Conservation (phyloP, 2,888 invertebrate genomes). For the Anticlea derivata region DNA sequence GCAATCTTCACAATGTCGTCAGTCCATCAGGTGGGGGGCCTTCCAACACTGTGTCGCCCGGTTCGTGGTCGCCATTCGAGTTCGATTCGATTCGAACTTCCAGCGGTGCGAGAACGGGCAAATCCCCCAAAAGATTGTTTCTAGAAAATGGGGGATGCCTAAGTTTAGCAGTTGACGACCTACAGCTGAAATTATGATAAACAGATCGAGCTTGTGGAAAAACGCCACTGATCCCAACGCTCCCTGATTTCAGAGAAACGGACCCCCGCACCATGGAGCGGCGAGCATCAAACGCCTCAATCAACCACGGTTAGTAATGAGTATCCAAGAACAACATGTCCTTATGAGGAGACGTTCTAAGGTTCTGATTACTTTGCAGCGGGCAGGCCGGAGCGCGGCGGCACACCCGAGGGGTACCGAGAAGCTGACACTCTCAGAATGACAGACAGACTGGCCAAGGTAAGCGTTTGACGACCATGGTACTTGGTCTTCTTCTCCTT, state of each 20-base stretch:
- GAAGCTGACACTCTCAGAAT: conserved; percentile 75
- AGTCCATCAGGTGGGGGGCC: too few relatives aligned
- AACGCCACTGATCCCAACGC: background rate
- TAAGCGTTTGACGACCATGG: too few relatives aligned
- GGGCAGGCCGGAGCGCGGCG: conserved; percentile 53
- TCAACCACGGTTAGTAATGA: conserved; percentile 60
- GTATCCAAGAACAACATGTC: conserved; percentile 16
- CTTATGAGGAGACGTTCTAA: background rate
- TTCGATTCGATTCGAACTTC: too few relatives aligned
- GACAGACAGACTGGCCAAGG: conserved; percentile 70
- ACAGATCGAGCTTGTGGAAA: too few relatives aligned
- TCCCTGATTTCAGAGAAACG: conserved; percentile 64
- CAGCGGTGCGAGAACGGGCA: too few relatives aligned
- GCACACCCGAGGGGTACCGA: conserved; percentile 76
- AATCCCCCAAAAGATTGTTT: too few relatives aligned
- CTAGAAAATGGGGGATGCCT: too few relatives aligned
- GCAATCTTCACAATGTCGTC: too few relatives aligned
- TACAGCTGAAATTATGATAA: background rate
- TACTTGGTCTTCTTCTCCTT: too few relatives aligned
- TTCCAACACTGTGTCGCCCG: too few relatives aligned
- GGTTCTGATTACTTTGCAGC: conserved; percentile 43
- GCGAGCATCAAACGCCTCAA: conserved; percentile 76
- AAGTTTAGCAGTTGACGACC: background rate
- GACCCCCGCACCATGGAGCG: conserved; percentile 71
- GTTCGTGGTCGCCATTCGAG: too few relatives aligned